A percentile compares a stretch with the other conserved stretches of the same genome.
Conservation (phyloP, 2,113 vertebrate genomes). For the Odontesthes bonariensis region DNA sequence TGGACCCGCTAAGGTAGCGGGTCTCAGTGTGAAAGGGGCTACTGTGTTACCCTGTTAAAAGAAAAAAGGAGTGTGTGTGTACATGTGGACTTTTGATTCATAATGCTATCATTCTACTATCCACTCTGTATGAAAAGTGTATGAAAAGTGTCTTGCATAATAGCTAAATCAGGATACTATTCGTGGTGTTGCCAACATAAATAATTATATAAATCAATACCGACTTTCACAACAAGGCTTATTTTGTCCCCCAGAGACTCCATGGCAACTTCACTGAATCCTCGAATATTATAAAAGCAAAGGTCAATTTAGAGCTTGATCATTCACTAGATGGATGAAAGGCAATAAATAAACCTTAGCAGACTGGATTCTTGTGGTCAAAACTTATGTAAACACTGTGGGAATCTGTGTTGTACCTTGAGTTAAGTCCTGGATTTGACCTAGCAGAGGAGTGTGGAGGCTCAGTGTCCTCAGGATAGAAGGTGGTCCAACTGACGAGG, state of each 20-base stretch:
- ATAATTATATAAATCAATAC: no score
- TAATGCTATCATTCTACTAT: neutral
- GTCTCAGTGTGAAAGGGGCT: no score
- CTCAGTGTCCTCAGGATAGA: conserved; percentile 17
- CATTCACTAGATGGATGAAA: no score
- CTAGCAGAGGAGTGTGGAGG: conserved; percentile 37
- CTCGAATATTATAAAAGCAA: no score
- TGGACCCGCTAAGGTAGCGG: no score
- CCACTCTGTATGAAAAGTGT: no score
- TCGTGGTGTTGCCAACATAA: no score
- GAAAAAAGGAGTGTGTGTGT: neutral
- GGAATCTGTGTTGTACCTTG: conserved; percentile 22
- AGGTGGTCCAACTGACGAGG: neutral
- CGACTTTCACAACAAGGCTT: neutral
- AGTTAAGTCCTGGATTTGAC: conserved; percentile 5
- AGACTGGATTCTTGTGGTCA: neutral
- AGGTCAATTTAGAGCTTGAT: no score
- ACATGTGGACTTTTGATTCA: neutral
- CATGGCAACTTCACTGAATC: no score
- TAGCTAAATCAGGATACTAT: no score
- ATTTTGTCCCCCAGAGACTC: neutral
- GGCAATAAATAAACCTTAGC: neutral
- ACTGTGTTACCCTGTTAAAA: conserved; percentile 28
- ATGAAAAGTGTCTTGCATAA: no score
- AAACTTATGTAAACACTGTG: neutral